These are phyloP conservation scores for Neopelma chrysocephalum DNA, from an alignment of 2,797 vertebrate genomes.

Conservation along the genomic window DNA sequence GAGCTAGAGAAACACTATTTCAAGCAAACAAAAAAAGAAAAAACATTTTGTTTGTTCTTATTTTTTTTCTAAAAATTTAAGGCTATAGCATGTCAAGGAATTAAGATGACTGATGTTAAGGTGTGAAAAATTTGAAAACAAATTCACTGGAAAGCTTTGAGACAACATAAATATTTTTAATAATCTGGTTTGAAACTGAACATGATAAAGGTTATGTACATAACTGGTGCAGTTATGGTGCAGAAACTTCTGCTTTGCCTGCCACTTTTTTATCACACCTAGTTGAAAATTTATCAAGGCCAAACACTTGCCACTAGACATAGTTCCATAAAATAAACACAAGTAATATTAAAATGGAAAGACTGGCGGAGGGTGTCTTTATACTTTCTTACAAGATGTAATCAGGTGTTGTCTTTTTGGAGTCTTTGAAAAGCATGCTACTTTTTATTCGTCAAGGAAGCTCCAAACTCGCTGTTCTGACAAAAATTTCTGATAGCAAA, in stretches of 20 bases:
- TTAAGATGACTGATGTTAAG: not conserved
- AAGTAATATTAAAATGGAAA: not conserved
- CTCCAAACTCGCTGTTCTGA: not conserved
- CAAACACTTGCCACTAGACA: not conserved
- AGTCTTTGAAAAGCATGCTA: not conserved
- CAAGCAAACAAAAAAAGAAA: not conserved
- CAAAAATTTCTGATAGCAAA: conserved; percentile 11
- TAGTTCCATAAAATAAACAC: not conserved
- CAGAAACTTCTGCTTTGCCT: not conserved
- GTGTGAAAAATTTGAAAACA: not conserved
- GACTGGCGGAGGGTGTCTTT: accelerated
- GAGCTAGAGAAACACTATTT: not conserved
- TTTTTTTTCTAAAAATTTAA: not conserved
- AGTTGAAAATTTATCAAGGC: not conserved
- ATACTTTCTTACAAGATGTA: not conserved
- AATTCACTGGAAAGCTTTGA: not conserved
- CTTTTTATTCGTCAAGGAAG: not conserved
- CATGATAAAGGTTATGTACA: not conserved
- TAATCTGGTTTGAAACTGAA: not conserved
- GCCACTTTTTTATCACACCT: not conserved
- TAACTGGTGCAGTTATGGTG: not conserved
- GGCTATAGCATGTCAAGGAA: not conserved
- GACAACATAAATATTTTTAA: not conserved
- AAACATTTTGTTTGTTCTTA: not conserved
- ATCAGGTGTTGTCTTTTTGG: not conserved